Base-by-base conservation (phyloP, 2,888 invertebrate species). In the Eupithecia abbreviata region DNA sequence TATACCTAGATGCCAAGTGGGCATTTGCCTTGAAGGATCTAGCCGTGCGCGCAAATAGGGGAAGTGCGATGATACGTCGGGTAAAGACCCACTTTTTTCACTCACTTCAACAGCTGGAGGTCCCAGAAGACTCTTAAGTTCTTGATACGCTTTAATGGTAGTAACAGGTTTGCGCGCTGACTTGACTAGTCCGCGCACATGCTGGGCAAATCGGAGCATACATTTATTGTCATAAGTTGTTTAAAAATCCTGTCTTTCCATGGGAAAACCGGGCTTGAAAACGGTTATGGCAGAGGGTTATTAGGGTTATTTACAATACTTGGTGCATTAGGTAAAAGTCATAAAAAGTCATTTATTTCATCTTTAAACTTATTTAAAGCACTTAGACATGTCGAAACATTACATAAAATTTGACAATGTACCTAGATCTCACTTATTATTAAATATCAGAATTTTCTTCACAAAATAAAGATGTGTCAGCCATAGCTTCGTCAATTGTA, bases 201-300 rank as follows among this genome's bases (percentile, higher is more conserved):
- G 30, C 62, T 62, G 62, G 12, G 30, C 62, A 62, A 62, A 62
- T 62, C 62, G 62, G 30, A 62, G 58, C 58, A 58, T 58, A 58
- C 18, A 18, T 58, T 18, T 55, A 13, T 2, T 55, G 18, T 15
- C 10, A 3, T 13, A 49, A 51, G 15, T 13, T 51, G n/a, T n/a
- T 15, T n/a, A 51, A 4, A n/a, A 51, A 51, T 51, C 49, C 15
- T 51, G 5, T 1, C 2, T 43, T 6, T 5, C 3, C 51, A 51
- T 5, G 15, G n/a, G n/a, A 55, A 55, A 55, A 55, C n/a, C 15
- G 51, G 4, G 49, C 1, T 51, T 55, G 3, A n/a, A 55, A n/a
- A 55, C n/a, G 5, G 55, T 55, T 55, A 55, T 7, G 51, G 15
- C 7, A 58, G 9, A 18, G 15, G 3, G 10, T 58, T 9, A 18